Evolutionary conservation across 2,888 invertebrate genomes (phyloP).

Genomic region (Lasius platythorax): DNA sequence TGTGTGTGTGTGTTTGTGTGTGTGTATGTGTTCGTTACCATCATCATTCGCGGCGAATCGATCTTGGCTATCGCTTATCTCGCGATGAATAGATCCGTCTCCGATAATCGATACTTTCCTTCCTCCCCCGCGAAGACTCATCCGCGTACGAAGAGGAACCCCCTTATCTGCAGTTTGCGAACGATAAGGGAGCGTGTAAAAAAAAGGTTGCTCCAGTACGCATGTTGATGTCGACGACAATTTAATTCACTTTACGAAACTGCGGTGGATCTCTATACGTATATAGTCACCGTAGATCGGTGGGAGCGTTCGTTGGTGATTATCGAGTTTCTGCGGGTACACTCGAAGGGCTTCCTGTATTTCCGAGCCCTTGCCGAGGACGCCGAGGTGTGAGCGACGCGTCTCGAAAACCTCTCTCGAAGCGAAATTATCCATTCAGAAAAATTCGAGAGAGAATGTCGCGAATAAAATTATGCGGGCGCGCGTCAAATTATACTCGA

Average conservation of each 20-base stretch:
- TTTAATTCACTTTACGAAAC: neutral
- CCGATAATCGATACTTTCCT: neutral
- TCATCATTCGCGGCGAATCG: neutral
- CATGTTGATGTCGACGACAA: neutral
- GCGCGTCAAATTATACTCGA: slow-evolving; percentile 1
- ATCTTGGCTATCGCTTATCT: neutral
- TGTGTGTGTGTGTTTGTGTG: too few species aligned
- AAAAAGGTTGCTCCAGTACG: neutral
- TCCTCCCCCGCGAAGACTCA: neutral
- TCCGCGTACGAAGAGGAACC: neutral
- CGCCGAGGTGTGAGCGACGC: neutral
- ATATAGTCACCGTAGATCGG: neutral
- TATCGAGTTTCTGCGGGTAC: slow-evolving; percentile 45
- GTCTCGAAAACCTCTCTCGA: neutral
- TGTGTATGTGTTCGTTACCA: neutral
- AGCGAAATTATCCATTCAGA: neutral
- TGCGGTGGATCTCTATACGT: neutral
- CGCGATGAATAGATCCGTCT: neutral
- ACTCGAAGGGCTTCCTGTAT: slow-evolving; percentile 21
- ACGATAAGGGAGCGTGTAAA: neutral
- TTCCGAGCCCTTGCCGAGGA: slow-evolving; percentile 5
- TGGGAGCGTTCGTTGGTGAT: neutral
- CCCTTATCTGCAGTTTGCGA: neutral
- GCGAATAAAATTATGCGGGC: slow-evolving; percentile 3
- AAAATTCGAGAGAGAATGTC: neutral